These are phyloP conservation scores for Neodontobutis hainanensis DNA, from an alignment of 2,113 vertebrate genomes.

Conservation along the genomic window DNA sequence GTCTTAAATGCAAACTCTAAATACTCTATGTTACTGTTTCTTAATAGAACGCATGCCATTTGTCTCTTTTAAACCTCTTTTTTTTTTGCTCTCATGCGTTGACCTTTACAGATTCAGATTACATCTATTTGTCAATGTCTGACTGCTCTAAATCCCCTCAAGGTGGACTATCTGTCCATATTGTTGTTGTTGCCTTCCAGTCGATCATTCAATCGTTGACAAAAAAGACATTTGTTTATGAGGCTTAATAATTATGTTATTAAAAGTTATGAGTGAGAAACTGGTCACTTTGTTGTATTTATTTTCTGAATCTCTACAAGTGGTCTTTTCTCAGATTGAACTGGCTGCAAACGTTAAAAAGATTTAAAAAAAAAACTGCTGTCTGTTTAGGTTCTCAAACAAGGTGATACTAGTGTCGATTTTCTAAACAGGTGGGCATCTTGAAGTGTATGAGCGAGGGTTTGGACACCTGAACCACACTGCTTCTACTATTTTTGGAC, in stretches of 20 bases:
- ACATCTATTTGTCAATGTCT: background rate
- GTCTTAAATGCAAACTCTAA: background rate
- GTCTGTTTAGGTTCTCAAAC: background rate
- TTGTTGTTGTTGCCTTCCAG: slow-evolving; percentile 5
- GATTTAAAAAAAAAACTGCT: background rate
- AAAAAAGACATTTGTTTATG: background rate
- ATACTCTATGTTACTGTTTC: background rate
- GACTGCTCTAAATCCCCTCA: slow-evolving; percentile 2
- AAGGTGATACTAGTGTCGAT: no score
- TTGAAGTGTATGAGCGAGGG: no score
- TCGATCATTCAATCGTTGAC: background rate
- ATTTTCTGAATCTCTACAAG: background rate
- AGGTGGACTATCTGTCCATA: slow-evolving; percentile 1
- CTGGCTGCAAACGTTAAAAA: background rate
- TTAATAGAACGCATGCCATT: background rate
- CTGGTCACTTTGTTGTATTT: background rate
- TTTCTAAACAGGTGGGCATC: no score
- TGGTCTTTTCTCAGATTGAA: background rate
- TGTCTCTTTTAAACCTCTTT: background rate
- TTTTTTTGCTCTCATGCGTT: background rate
- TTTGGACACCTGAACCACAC: no score
- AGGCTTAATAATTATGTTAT: background rate
- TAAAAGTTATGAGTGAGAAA: background rate
- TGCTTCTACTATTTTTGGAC: no score
- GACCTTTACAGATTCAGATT: slow-evolving; percentile 5